Evolutionary conservation across 1,140 invertebrate species (phyloP).

Genomic region (Brachionus calyciflorus): DNA sequence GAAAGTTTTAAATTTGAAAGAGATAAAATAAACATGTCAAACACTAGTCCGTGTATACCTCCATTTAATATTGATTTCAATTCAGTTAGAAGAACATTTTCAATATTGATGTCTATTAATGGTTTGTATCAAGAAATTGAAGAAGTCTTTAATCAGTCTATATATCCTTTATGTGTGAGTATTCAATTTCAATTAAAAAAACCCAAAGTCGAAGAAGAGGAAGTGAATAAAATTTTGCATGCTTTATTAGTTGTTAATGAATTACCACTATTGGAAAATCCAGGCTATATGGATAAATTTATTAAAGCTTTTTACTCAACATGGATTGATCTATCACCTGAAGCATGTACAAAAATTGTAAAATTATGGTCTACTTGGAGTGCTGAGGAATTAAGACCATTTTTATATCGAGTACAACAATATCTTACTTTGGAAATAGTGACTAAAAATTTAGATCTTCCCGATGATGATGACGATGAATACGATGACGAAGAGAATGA

Average conservation of each 20-base stretch:
- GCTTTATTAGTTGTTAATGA: slow-evolving; percentile 83
- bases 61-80: slow-evolving; percentile 57
- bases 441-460: slow-evolving; percentile 55
- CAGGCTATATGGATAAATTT: slow-evolving; percentile 77
- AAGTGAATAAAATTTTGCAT: slow-evolving; percentile 65
- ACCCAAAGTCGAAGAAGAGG: slow-evolving; percentile 61
- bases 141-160: slow-evolving; percentile 73
- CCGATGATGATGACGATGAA: slow-evolving; percentile 67
- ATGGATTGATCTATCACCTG: slow-evolving; percentile 69
- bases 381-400: slow-evolving; percentile 68
- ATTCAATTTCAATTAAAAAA: slow-evolving; percentile 73
- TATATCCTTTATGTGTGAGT: slow-evolving; percentile 71
- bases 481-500: slow-evolving; percentile 80
- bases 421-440: slow-evolving; percentile 76
- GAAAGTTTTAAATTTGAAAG: not conserved
- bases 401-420: slow-evolving; percentile 79
- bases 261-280: slow-evolving; percentile 74
- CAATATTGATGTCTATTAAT: slow-evolving; percentile 64
- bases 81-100: slow-evolving; percentile 68
- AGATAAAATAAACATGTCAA: not conserved
- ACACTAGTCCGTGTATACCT: not conserved
- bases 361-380: slow-evolving; percentile 74
- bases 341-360: slow-evolving; percentile 76
- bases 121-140: slow-evolving; percentile 64
- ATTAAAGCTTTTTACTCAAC: slow-evolving; percentile 77